Base-by-base conservation (phyloP, 2,113 vertebrate genomes). In the Oryzias celebensis region DNA sequence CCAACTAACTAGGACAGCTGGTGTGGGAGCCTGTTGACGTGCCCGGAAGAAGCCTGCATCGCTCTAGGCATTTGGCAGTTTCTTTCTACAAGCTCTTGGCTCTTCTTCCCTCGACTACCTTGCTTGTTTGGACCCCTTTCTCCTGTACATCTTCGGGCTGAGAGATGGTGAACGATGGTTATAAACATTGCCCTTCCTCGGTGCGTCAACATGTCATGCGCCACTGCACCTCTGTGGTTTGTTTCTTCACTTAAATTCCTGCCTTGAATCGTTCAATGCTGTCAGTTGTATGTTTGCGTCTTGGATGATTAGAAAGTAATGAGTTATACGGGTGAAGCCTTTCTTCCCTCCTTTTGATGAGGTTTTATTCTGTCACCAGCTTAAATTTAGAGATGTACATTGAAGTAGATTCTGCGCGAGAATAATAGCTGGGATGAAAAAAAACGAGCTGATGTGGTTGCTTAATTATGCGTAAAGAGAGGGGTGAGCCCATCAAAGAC, bases 381-480 rank as follows among this genome's bases (percentile, higher is more conserved):
- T 73, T 68, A 43, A 62, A 60, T 70, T 72, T 65, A 53, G 42
- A 69, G 65, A 75, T 52, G 36, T 73, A 78, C 68, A 62, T 65
- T 41, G 47, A 64, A 68, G 47, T 48, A 68, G 71, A 73, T 22
- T 62, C 59, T 52, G 62, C 62, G 49, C 73, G 5, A 14, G 45
- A 62, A 65, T 73, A 68, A 75, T 26, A 71, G 59, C 71, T 57
- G 44, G 22, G 68, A 75, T 78, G 82, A 86, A 20, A 20, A 73
- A 72, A 80, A 87, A 82, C 70, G 50, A 62, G 70, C 73, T 80
- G 77, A 84, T 79, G 77, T 72, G 77, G 77, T 65, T 78, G 80
- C 80, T 88, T 88, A 85, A 90, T 86, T 87, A 81, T 12, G 75
- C 83, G 75, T 84, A 77, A 87, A 87, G 78, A 81, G 68, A 57